Conservation (phyloP, 2,113 vertebrate genomes). For the Lutjanus erythropterus region DNA sequence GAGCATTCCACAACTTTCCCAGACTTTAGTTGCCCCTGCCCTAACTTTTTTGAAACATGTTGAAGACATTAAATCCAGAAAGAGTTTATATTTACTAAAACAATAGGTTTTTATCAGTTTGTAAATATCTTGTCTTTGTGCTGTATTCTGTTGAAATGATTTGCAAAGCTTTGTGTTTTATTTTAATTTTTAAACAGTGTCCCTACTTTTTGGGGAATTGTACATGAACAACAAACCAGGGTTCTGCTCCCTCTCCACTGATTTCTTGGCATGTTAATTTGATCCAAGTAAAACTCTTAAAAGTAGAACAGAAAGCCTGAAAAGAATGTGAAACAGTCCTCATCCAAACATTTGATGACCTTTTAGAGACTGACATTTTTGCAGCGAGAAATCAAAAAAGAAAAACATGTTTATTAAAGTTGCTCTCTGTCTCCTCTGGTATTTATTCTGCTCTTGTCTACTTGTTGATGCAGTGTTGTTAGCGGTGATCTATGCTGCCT, state of each 20-base stretch:
- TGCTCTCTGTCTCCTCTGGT: slow-evolving; percentile 53
- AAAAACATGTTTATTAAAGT: slow-evolving; percentile 66
- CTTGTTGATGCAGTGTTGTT: slow-evolving; percentile 68
- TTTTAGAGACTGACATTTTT: slow-evolving; percentile 56
- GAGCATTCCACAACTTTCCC: too few species aligned
- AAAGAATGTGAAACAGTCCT: slow-evolving; percentile 30
- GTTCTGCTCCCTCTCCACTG: background rate
- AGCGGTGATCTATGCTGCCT: slow-evolving; percentile 75
- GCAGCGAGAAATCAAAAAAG: slow-evolving; percentile 31
- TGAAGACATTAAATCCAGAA: too few species aligned
- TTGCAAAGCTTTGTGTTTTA: too few species aligned
- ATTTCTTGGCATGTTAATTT: slow-evolving; percentile 46
- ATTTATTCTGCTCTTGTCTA: slow-evolving; percentile 65
- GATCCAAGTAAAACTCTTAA: slow-evolving; percentile 1
- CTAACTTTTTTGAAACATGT: too few species aligned
- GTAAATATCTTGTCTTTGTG: too few species aligned
- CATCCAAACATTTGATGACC: slow-evolving; percentile 52
- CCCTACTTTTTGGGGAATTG: too few species aligned
- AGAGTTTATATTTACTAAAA: too few species aligned
- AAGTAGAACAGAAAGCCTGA: background rate
- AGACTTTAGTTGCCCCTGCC: too few species aligned
- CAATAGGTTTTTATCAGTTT: too few species aligned
- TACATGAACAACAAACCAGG: slow-evolving; percentile 16
- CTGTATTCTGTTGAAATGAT: too few species aligned
- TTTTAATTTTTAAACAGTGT: too few species aligned